Base-by-base conservation (phyloP, 2,797 vertebrate genomes). In the Psittacula derbiana region DNA sequence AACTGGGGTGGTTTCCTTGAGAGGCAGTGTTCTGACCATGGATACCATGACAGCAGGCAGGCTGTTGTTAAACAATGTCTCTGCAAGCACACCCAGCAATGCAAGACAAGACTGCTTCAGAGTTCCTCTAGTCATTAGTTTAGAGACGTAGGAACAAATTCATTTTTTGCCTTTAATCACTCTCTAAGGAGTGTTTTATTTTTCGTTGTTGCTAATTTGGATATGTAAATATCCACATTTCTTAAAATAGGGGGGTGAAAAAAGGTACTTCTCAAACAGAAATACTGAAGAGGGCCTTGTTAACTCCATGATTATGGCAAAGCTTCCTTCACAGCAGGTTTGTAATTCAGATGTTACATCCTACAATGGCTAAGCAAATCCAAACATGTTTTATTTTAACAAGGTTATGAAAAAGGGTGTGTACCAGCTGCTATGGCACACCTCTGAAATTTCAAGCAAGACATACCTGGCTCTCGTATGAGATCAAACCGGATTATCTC, bases 361-460 rank as follows among this genome's bases (percentile, higher is more conserved):
- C 65, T 92, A 84, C 96, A 86, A 70, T 64, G 61, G 73, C 88
- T 95, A 86, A 97, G 90, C 94, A 97, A 96, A 97, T 96, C 95
- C 94, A 62, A 90, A 95, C 95, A 94, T 96, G 89, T 94, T 93
- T 93, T 87, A 88, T 67, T 97, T 94, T 83, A 94, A 75, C 74
- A 71, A 12, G 28, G 43, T 93, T 97, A 93, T 15, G 30, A 92
- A 88, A 89, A 93, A 83, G 75, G 92, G 90, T 70, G 88, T 80
- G 86, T 75, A 30, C 73, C 69, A 88, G 76, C 90, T 83, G 80
- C 91, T 80, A 78, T 86, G 12, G 1, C 69, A 66, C 72, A 86
- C 67, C 57, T 96, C 93, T 95, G 70, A 81, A 92, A 79, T 84
- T 96, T 88, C 90, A 82, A 93, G 96, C 93, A 83, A 94, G 87